Conservation (phyloP, 2,797 vertebrate genomes). For the Naso thynnoides region DNA sequence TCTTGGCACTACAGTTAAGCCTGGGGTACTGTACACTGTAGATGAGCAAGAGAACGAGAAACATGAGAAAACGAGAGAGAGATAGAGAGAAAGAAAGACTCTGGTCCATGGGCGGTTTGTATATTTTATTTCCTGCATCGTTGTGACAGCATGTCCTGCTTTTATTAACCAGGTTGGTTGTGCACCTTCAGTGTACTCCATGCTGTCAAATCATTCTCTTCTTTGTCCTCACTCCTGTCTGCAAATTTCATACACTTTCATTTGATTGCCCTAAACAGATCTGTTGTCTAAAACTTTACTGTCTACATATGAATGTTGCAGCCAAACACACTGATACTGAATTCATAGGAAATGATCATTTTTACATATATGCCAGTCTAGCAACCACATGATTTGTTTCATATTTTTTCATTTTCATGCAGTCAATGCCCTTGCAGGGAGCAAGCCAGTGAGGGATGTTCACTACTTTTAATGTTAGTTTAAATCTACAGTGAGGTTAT, state of each 20-base stretch:
- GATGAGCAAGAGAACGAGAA: constrained; percentile 13
- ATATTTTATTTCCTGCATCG: constrained; percentile 29
- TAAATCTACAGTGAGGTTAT: background rate
- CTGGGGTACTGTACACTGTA: constrained; percentile 20
- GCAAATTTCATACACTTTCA: background rate
- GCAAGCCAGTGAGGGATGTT: background rate
- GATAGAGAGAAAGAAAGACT: constrained; percentile 10
- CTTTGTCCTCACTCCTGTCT: background rate
- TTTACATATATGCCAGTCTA: background rate
- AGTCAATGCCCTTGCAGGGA: background rate
- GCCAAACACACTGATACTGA: background rate
- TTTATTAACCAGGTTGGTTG: constrained; percentile 9
- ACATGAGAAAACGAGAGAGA: constrained; percentile 12
- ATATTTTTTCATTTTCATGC: background rate
- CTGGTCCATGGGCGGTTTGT: constrained; percentile 38
- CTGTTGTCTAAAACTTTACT: background rate
- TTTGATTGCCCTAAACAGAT: background rate
- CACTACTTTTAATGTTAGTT: background rate
- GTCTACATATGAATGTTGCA: background rate
- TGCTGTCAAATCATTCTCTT: background rate
- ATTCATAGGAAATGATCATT: background rate
- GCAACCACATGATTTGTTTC: no score
- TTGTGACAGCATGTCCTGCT: constrained; percentile 19
- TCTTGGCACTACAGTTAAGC: constrained; percentile 46
- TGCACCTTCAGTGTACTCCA: constrained; percentile 7